Evolutionary conservation across 2,797 vertebrate species (phyloP), one percentile per base, ranked within the genome.

Genomic region (Peromyscus melanophrys): DNA sequence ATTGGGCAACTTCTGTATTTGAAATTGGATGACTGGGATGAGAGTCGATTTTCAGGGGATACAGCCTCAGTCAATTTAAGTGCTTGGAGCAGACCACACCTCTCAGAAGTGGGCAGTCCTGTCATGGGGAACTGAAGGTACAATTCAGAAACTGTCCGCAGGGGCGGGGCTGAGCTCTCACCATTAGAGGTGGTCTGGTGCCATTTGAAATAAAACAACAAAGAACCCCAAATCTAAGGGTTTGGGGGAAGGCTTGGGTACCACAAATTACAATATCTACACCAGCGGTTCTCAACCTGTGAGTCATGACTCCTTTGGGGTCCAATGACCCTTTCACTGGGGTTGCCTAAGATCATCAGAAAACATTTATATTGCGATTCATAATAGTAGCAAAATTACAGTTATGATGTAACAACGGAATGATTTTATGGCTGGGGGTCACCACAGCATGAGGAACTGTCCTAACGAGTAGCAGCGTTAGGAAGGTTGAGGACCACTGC

Each of bases 11-110:
- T 4, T 37, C 16, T 14, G 1, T 4, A 1, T 46, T 19, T 4
- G 19, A 63, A 57, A 16, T 23, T 3, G 13, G 43, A 27, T 14
- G 3, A 0, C 1, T 0, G 14, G 52, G 3, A 21, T 6, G 29
- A 31, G 37, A 31, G n/a, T 0, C 0, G 19, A 52, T 49, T 81
- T 69, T 29, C 21, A 9, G 83, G 65, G 71, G 57, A 43, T 23
- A 17, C 6, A 4, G 17, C 25, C 49, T 4, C 1, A 59, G 52
- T 37, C 59, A 34, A 13, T 19, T 6, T 55, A 17, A 57, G 80
- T 75, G 59, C 13, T 7, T 17, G 0, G 37, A 34, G 12, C 40
- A 59, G 4, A 17, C 31, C 8, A 29, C 1, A 1, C 8, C 37
- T 17, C 76, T 78, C 3, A 34, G 78, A 75, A 34, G 8, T 4